phyloP scores from a whole-genome alignment of 2,888 invertebrate genomes.

The Apoderus coryli region DNA sequence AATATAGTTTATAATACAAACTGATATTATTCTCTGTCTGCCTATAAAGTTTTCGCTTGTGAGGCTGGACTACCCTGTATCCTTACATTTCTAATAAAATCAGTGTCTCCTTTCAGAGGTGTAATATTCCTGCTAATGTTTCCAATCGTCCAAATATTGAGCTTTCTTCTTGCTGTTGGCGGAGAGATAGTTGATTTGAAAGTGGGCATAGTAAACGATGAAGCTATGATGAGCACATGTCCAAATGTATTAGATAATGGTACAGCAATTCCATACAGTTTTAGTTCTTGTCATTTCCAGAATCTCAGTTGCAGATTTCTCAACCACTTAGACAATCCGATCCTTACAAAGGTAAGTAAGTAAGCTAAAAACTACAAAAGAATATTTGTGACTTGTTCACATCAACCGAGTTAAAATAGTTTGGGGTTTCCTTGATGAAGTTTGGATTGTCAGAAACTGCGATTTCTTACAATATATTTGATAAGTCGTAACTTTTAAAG shows the following conservation, averaged over 20 bases:
- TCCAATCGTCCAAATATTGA: conserved; percentile 63
- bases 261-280: conserved; percentile 16
- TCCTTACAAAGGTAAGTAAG: conserved; percentile 29
- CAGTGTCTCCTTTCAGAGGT: conserved; percentile 53
- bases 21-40: no score
- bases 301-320: conserved; percentile 50
- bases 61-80: no score
- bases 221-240: conserved; percentile 33
- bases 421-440: no score
- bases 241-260: conserved; percentile 21
- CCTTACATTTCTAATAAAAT: no score
- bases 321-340: conserved; percentile 39
- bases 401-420: no score
- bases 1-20: no score
- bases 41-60: no score
- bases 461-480: no score
- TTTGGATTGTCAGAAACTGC: no score
- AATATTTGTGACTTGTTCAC: no score
- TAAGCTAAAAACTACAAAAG: no score
- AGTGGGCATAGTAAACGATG: conserved; percentile 68
- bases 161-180: conserved; percentile 71
- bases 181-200: conserved; percentile 56
- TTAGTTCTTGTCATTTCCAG: conserved; percentile 34
- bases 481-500: no score
- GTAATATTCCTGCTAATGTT: conserved; percentile 67